Evolutionary conservation across 1,140 invertebrate species (phyloP).

Genomic region (Venustaconcha ellipsiformis): DNA sequence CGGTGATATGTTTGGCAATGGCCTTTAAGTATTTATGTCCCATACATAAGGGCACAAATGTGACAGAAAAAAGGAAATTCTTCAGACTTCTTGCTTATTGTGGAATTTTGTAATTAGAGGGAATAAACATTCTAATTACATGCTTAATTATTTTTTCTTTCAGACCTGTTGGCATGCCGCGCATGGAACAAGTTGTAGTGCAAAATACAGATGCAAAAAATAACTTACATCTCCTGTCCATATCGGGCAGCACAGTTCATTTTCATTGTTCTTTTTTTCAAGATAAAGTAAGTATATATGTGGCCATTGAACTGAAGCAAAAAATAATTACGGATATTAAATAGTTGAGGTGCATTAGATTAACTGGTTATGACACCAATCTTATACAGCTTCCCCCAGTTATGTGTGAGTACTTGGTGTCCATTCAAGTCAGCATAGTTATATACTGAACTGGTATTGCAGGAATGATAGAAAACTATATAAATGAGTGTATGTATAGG

Average conservation of each 20-base stretch:
- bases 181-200: conserved; percentile 83
- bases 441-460: too few relatives aligned
- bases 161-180: conserved; percentile 86
- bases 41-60: too few relatives aligned
- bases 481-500: too few relatives aligned
- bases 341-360: too few relatives aligned
- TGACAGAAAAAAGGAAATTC: background rate
- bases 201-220: conserved; percentile 82
- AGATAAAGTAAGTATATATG: conserved; percentile 78
- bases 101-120: background rate
- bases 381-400: too few relatives aligned
- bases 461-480: too few relatives aligned
- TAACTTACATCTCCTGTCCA: conserved; percentile 86
- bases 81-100: background rate
- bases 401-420: too few relatives aligned
- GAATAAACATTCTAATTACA: background rate
- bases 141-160: conserved; percentile 56
- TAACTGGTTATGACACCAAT: too few relatives aligned
- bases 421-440: too few relatives aligned
- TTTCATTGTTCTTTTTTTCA: conserved; percentile 95
- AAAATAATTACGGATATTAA: background rate
- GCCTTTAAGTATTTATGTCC: too few relatives aligned
- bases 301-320: background rate
- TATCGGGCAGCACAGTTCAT: conserved; percentile 87
- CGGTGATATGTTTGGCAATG: too few relatives aligned